These are phyloP conservation scores for Shargacucullia verbasci DNA, from an alignment of 2,888 invertebrate species.

Conservation along the genomic window DNA sequence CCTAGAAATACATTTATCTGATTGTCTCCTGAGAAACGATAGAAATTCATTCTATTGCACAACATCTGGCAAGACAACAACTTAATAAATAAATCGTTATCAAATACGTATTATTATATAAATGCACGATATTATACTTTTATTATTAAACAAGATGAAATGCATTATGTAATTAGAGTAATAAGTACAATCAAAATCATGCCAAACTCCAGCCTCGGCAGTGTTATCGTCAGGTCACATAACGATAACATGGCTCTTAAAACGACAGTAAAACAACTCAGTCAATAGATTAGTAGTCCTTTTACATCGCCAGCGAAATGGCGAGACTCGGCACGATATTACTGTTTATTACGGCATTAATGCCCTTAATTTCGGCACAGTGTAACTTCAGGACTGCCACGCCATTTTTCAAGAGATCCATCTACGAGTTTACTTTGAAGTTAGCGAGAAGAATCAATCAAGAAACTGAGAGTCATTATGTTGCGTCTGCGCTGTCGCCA, in stretches of 20 bases:
- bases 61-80: too few relatives aligned
- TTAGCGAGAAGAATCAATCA: conserved; percentile 64
- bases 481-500: conserved; percentile 74
- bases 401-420: conserved; percentile 60
- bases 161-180: conserved; percentile 37
- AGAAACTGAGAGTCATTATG: conserved; percentile 79
- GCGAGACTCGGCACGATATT: conserved; percentile 55
- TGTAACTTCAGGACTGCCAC: conserved; percentile 61
- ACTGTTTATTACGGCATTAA: conserved; percentile 51
- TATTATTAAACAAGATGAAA: conserved; percentile 4
- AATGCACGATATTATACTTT: background rate
- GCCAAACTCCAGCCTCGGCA: conserved; percentile 44
- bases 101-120: background rate
- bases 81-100: too few relatives aligned
- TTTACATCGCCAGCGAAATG: conserved; percentile 61
- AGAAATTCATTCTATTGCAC: too few relatives aligned
- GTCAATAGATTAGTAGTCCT: conserved; percentile 49
- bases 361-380: conserved; percentile 58
- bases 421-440: conserved; percentile 70
- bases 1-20: too few relatives aligned
- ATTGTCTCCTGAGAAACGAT: too few relatives aligned
- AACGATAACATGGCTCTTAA: conserved; percentile 53
- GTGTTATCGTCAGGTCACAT: conserved; percentile 60
- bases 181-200: conserved; percentile 49
- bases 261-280: conserved; percentile 51